Base-by-base conservation (phyloP, 2,888 invertebrate species). In the Dioctria linearis region DNA sequence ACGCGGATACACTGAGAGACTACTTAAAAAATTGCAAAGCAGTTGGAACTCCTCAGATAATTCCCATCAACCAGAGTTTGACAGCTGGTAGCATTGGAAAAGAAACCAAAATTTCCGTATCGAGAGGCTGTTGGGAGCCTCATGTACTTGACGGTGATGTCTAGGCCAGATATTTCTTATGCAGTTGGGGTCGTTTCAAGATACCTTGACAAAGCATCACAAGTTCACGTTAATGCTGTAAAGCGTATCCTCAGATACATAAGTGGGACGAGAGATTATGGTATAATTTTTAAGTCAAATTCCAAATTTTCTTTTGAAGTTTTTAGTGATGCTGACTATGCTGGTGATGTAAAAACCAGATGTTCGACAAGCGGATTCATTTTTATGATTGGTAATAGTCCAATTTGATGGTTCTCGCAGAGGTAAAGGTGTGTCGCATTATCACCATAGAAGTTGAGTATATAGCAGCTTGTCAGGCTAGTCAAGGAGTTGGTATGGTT, bases 111-210 rank as follows among this genome's bases (percentile, higher is more conserved):
- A 13, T 84, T 82, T 80, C 83, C 83, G 65, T 83, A 83, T 39
- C 63, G 83, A 79, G 83, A 84, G 81, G 83, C 82, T 40, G 80
- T 83, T 11, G 83, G 83, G 8, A 83, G 80, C 57, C 73, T 84
- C 1, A 83, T 84, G 80, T 83, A 83, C 80, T 71, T 84, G 49
- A 81, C 83, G n/a, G 81, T 83, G 51, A 82, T 80, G 65, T 80
- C 83, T 3, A 78, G 84, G 78, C 83, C 83, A 39, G 82, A 84
- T 63, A 82, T 84, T 61, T 75, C 81, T 40, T 83, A 79, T 79
- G 82, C 82, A 4, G 82, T 83, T n/a, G 76, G 81, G 0, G 78
- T 80, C 67, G 83, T 79, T 25, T 80, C 75, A 51, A 59, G 66
- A 49, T 66, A 76, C 43, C 67, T 80, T 42, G 39, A 76, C 2